Percentiles rank a stretch among this genome's conserved stretches.
Conservation (phyloP, 2,797 vertebrate species). For the Enteromius mattozi region DNA sequence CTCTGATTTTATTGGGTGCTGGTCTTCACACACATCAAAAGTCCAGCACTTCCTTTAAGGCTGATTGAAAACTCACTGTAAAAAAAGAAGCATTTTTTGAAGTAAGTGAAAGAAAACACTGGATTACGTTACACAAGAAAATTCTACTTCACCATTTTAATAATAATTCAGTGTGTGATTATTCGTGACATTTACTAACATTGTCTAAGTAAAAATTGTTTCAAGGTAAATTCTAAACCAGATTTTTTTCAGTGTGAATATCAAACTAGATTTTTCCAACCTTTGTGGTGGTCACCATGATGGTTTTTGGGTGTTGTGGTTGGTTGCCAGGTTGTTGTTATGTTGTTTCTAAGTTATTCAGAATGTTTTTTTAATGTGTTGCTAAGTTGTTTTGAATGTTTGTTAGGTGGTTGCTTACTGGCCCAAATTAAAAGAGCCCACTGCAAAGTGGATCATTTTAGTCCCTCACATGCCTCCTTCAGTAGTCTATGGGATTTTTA, state of each 20-base stretch:
- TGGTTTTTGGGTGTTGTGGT: neutral
- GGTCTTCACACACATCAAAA: slow-evolving; percentile 6
- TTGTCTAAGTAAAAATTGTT: neutral
- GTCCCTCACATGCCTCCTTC: neutral
- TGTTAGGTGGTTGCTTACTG: neutral
- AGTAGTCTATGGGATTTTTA: neutral
- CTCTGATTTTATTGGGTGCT: neutral
- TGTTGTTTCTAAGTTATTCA: neutral
- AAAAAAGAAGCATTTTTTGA: neutral
- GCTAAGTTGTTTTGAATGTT: neutral
- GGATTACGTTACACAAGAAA: neutral
- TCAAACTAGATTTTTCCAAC: neutral
- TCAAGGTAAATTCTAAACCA: neutral
- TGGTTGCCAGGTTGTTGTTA: neutral
- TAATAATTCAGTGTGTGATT: neutral
- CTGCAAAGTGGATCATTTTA: neutral
- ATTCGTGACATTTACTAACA: neutral
- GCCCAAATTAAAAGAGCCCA: neutral
- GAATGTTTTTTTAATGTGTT: neutral
- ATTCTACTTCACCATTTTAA: neutral
- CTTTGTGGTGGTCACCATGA: neutral
- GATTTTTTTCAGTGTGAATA: neutral
- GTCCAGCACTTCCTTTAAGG: neutral
- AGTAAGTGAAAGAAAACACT: neutral
- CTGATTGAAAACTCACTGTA: neutral